These are phyloP conservation scores for Anoplius nigerrimus DNA, from an alignment of 2,888 invertebrate species.

Conservation along the genomic window DNA sequence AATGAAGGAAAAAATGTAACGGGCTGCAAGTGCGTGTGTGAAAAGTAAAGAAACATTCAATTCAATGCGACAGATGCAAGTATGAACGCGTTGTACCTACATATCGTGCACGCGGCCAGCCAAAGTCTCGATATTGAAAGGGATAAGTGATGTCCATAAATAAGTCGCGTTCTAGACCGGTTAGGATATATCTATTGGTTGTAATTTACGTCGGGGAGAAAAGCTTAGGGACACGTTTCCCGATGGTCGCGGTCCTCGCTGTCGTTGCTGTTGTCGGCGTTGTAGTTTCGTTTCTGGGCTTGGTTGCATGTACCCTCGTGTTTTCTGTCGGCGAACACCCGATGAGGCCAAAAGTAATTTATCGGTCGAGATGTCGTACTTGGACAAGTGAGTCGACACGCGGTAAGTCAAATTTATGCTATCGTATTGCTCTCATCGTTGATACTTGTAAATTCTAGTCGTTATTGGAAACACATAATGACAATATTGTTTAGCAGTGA, in stretches of 20 bases:
- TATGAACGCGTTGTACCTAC: too few relatives aligned
- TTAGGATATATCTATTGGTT: slow-evolving; percentile 60
- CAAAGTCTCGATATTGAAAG: neutral
- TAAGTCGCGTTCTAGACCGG: slow-evolving; percentile 58
- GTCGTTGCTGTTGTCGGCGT: neutral
- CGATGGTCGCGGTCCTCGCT: neutral
- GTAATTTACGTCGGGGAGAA: slow-evolving; percentile 62
- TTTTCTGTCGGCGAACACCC: slow-evolving; percentile 39
- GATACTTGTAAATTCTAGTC: too few relatives aligned
- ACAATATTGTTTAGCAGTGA: too few relatives aligned
- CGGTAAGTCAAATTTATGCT: too few relatives aligned
- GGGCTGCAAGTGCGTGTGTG: neutral
- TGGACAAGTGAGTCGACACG: neutral
- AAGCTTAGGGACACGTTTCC: slow-evolving; percentile 41
- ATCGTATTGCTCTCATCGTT: too few relatives aligned
- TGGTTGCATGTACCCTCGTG: slow-evolving; percentile 25
- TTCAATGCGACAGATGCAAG: neutral
- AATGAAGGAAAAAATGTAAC: too few relatives aligned
- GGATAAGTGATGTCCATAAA: slow-evolving; percentile 63
- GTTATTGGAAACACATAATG: too few relatives aligned
- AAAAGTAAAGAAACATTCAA: neutral
- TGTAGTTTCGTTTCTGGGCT: neutral
- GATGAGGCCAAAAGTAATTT: slow-evolving; percentile 47
- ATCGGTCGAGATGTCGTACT: slow-evolving; percentile 24
- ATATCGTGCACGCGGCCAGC: too few relatives aligned